Evolutionary conservation across 2,113 vertebrate species (phyloP), one percentile per base, ranked within the genome.

Genomic region (Aptenodytes patagonicus): DNA sequence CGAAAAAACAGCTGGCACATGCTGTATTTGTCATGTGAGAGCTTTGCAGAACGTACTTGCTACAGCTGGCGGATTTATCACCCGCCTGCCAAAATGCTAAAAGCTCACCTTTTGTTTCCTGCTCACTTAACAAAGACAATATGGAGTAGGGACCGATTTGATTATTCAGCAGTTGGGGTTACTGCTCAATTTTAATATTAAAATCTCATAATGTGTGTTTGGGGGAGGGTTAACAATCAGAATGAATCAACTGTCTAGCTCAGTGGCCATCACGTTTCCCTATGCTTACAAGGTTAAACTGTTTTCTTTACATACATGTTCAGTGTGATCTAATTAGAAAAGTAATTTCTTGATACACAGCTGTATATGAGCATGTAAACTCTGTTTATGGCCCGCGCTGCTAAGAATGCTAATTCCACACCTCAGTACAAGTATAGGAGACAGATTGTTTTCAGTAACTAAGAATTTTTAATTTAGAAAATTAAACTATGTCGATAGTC

Each of bases 1-100:
- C 57, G 87, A 52, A 98, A 86, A 98, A 98, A 97, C 97, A 98
- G 97, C 98, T 98, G 98, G 98, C 97, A 97, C 76, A 49, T 93
- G 93, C 92, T 97, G 5, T 96, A 96, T 97, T 97, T 97, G 94
- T 98, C 97, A 95, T 95, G 57, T 65, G 96, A 97, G 97, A 97
- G 89, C 95, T 97, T 87, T 91, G 89, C 93, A 97, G 96, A 95
- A 96, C 26, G 79, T 51, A 47, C 83, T 95, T 89, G 54, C 92
- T 96, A 90, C 97, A 98, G 97, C 97, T 98, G 97, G 96, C 55
- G 49, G 90, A 96, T 96, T 96, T 96, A 94, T 97, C 92, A 90
- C 93, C 91, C 52, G 28, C 89, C 93, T 93, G 95, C 95, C 94
- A 87, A 96, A 89, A 84, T 83, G 85, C 90, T 76, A 34, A 91